Evolutionary conservation across 2,888 invertebrate genomes (phyloP).

Genomic region (Drosophila neutralis): DNA sequence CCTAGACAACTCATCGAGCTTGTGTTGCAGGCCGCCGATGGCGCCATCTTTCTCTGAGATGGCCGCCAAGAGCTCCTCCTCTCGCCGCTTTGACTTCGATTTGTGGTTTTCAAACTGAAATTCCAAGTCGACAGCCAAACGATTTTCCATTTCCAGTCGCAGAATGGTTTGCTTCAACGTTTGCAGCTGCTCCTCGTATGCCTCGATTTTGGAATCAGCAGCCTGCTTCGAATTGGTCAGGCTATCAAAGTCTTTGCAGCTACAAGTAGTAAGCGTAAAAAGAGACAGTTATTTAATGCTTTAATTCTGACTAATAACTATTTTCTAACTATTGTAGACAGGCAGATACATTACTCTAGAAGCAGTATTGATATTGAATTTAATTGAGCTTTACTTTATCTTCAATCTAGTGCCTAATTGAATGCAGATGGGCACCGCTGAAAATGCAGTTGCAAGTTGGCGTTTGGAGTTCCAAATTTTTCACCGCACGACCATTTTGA

Average conservation of each 20-base stretch:
- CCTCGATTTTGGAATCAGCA: constrained; percentile 85
- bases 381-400: neutral
- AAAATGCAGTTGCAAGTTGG: constrained; percentile 9
- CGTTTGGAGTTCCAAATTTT: constrained; percentile 8
- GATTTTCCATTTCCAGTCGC: constrained; percentile 77
- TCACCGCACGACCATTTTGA: constrained; percentile 28
- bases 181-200: constrained; percentile 84
- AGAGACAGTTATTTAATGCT: neutral
- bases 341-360: neutral
- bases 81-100: constrained; percentile 86
- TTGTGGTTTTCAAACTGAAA: constrained; percentile 86
- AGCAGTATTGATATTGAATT: no score
- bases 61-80: constrained; percentile 86
- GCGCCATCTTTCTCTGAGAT: constrained; percentile 84
- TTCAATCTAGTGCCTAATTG: neutral
- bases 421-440: neutral
- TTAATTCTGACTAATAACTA: neutral
- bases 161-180: constrained; percentile 62
- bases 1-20: constrained; percentile 54
- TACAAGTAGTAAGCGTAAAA: constrained; percentile 33
- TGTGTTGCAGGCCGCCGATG: constrained; percentile 65
- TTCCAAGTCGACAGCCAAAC: constrained; percentile 83
- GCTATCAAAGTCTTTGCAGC: constrained; percentile 59
- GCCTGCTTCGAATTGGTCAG: constrained; percentile 63
- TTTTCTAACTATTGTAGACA: neutral